phyloP scores from a whole-genome alignment of 2,888 invertebrate genomes.

The Prenolepis imparis region DNA sequence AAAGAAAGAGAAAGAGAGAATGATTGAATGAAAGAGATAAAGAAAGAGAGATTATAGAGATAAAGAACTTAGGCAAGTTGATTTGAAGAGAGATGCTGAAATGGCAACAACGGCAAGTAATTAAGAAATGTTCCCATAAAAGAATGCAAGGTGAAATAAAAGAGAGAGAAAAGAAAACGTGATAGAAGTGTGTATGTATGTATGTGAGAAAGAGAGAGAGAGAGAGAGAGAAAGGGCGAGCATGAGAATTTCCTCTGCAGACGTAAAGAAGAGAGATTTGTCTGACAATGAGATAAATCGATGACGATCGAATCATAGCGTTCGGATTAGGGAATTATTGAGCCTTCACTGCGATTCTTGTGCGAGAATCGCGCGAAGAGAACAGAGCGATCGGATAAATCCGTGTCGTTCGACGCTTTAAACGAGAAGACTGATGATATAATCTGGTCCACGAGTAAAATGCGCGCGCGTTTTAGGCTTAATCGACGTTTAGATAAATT shows the following conservation, averaged over 20 bases:
- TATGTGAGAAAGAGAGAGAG: not conserved
- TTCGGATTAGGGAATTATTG: slow-evolving; percentile 25
- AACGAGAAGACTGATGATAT: slow-evolving; percentile 43
- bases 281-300: slow-evolving; percentile 62
- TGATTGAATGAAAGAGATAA: slow-evolving; percentile 42
- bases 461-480: slow-evolving; percentile 28
- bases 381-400: not conserved
- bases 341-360: not conserved
- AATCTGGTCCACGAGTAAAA: slow-evolving; percentile 2
- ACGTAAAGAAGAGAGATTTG: slow-evolving; percentile 64
- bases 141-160: slow-evolving; percentile 56
- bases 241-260: slow-evolving; percentile 76
- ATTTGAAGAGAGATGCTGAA: slow-evolving; percentile 47
- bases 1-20: slow-evolving; percentile 61
- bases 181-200: slow-evolving; percentile 50
- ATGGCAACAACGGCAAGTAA: slow-evolving; percentile 68
- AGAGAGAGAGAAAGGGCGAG: slow-evolving; percentile 48
- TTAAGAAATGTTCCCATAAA: slow-evolving; percentile 60
- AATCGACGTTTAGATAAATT: slow-evolving; percentile 34
- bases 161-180: slow-evolving; percentile 59
- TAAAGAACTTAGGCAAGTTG: slow-evolving; percentile 38
- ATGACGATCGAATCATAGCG: slow-evolving; percentile 69
- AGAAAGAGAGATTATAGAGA: slow-evolving; percentile 31
- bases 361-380: slow-evolving; percentile 7
- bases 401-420: slow-evolving; percentile 22